phyloP scores from a whole-genome alignment of 2,113 vertebrate genomes.

The Trogon surrucura region DNA sequence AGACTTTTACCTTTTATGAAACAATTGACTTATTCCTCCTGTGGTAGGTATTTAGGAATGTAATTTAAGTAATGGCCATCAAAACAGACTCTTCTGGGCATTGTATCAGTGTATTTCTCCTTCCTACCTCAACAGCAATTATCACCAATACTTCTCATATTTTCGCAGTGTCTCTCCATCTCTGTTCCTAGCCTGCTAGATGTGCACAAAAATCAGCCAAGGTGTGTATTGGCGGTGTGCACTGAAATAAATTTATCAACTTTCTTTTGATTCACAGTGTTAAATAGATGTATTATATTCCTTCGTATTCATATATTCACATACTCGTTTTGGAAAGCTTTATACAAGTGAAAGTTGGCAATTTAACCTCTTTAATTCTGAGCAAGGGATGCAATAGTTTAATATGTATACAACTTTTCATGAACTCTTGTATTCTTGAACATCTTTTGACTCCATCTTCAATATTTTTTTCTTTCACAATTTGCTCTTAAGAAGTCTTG shows the following conservation, averaged over 20 bases:
- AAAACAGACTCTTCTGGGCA: not conserved
- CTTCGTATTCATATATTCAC: too few relatives aligned
- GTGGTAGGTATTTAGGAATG: not conserved
- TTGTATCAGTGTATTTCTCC: not conserved
- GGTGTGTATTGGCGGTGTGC: fast-evolving
- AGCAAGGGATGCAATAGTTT: not conserved
- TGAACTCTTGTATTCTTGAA: not conserved
- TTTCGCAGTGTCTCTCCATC: not conserved
- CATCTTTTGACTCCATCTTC: not conserved
- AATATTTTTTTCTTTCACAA: not conserved
- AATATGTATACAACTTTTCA: not conserved
- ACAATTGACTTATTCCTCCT: not conserved
- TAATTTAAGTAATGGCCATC: not conserved
- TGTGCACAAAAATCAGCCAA: not conserved
- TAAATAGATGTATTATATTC: not conserved
- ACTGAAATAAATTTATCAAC: not conserved
- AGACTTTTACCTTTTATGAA: not conserved
- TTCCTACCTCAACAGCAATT: not conserved
- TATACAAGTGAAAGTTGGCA: not conserved
- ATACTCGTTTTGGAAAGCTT: not conserved
- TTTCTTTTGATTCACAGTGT: not conserved
- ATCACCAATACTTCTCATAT: not conserved
- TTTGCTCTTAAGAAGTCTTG: not conserved
- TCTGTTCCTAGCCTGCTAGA: not conserved
- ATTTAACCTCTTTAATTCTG: not conserved